Percentiles rank a stretch among this genome's conserved stretches.
phyloP scores from a whole-genome alignment of 1,140 invertebrate genomes.

The Nasonia giraulti region DNA sequence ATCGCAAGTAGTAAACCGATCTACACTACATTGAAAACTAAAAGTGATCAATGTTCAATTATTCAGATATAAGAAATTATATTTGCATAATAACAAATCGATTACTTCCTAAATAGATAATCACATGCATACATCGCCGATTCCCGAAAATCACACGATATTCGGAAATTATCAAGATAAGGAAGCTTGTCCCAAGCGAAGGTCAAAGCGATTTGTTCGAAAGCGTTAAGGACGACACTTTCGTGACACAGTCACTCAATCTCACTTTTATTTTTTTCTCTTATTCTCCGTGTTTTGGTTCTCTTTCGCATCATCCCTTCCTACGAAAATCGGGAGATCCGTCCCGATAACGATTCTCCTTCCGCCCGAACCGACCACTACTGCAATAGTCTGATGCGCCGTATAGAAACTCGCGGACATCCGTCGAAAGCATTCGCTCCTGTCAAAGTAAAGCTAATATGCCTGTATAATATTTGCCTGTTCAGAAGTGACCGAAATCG shows the following conservation, averaged over 20 bases:
- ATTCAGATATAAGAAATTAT: no score
- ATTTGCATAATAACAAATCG: no score
- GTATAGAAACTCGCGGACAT: not conserved
- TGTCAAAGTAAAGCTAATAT: no score
- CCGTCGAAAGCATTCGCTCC: not conserved
- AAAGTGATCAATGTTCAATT: no score
- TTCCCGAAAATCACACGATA: not conserved
- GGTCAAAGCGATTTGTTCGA: constrained; percentile 8
- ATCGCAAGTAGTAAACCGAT: no score
- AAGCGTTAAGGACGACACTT: constrained; percentile 1
- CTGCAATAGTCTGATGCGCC: not conserved
- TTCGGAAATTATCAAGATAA: constrained; percentile 1
- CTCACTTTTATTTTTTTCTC: not conserved
- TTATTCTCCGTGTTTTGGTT: not conserved
- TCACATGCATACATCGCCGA: not conserved
- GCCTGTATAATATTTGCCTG: no score
- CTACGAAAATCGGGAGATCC: not conserved
- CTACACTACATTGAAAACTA: no score
- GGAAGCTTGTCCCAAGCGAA: not conserved
- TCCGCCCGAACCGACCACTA: not conserved
- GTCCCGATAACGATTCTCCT: not conserved
- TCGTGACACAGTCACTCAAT: not conserved
- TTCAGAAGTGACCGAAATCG: no score
- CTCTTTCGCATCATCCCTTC: constrained; percentile 14
- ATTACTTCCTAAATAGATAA: no score